Percentiles rank a stretch among this genome's conserved stretches.
Evolutionary conservation across 2,113 vertebrate genomes (phyloP).

Genomic region (Stictonetta naevosa): DNA sequence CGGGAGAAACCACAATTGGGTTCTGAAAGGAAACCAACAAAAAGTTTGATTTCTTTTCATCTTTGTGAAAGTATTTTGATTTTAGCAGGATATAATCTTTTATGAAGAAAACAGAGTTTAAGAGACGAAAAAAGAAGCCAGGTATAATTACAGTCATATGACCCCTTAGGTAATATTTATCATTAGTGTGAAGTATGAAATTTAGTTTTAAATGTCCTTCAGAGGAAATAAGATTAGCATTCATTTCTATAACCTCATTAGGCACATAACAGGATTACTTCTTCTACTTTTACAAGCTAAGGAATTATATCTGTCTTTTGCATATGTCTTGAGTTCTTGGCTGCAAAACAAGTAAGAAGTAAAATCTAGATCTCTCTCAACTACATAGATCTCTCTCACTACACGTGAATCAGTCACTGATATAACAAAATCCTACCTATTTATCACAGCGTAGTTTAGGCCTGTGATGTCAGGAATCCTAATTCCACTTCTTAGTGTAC

Average conservation of each 20-base stretch:
- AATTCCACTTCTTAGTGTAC: not conserved
- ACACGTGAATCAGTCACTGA: not conserved
- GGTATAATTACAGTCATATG: not conserved
- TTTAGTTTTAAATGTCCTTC: slow-evolving; percentile 22
- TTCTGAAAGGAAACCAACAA: not conserved
- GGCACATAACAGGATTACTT: slow-evolving; percentile 10
- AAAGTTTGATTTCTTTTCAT: not conserved
- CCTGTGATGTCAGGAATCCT: not conserved
- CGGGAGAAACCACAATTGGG: not conserved
- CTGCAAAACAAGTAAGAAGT: not conserved
- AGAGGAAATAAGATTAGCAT: slow-evolving; percentile 1
- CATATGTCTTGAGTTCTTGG: not conserved
- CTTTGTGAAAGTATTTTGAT: not conserved
- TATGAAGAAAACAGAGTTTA: not conserved
- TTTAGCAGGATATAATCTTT: not conserved
- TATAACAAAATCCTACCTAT: fast-evolving
- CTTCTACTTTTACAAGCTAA: not conserved
- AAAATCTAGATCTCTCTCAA: not conserved
- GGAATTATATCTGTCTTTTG: not conserved
- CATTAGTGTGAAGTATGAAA: not conserved
- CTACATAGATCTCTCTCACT: not conserved
- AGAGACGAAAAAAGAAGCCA: not conserved
- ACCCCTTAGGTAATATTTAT: not conserved
- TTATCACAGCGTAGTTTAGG: not conserved
- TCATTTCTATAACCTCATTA: slow-evolving; percentile 13